These are phyloP conservation scores for Malacoraja senta DNA, from an alignment of 2,797 vertebrate genomes.

Conservation along the genomic window DNA sequence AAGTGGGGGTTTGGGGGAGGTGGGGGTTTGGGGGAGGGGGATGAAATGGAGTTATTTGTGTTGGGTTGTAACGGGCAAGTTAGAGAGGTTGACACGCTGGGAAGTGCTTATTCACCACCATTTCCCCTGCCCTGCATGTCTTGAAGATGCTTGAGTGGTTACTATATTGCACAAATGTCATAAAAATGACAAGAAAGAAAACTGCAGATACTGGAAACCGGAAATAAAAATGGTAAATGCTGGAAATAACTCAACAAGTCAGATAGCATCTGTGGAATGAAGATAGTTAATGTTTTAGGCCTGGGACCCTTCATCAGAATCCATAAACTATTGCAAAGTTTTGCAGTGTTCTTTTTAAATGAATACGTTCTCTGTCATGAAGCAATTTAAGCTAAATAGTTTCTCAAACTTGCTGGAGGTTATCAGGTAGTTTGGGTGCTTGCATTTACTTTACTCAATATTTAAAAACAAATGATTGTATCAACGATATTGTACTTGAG, in stretches of 20 bases:
- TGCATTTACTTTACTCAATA: background rate
- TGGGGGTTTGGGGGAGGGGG: no score
- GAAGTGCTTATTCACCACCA: background rate
- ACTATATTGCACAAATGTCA: background rate
- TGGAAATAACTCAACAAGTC: no score
- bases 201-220: background rate
- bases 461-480: background rate
- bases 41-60: no score
- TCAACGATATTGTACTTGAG: background rate
- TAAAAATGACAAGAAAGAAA: background rate
- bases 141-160: background rate
- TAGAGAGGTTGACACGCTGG: no score
- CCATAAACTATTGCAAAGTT: background rate
- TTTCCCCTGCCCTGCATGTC: background rate
- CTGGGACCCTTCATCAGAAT: no score
- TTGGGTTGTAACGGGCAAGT: no score
- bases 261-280: no score
- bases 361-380: background rate
- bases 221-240: no score
- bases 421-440: background rate
- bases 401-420: background rate
- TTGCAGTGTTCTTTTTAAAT: background rate
- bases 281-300: no score
- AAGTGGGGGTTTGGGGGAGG: no score
- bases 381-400: background rate